These are phyloP conservation scores for Stegostoma tigrinum DNA, from an alignment of 2,113 vertebrate genomes.

Conservation along the genomic window DNA sequence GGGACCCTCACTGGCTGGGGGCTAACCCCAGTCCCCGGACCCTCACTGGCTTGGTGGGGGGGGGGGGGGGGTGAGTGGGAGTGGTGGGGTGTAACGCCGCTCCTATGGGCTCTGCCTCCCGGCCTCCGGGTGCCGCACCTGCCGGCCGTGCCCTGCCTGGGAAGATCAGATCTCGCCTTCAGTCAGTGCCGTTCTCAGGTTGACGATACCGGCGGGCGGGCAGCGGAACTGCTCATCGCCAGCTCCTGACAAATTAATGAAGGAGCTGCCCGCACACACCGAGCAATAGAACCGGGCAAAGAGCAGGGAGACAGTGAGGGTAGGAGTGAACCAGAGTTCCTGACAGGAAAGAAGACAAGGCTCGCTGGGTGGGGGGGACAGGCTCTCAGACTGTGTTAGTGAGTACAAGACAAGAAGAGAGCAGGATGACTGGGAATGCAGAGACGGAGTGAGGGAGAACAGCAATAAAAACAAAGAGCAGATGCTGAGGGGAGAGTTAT, in stretches of 20 bases:
- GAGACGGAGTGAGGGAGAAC: neutral
- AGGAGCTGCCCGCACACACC: slow-evolving; percentile 40
- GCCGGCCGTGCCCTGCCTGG: no score
- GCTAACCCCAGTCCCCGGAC: neutral
- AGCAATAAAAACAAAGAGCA: neutral
- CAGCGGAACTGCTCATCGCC: slow-evolving; percentile 38
- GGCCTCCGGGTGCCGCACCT: neutral
- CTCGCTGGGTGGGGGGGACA: neutral
- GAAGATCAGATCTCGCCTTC: neutral
- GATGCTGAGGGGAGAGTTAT: neutral
- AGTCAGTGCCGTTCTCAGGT: neutral
- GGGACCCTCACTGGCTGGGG: neutral
- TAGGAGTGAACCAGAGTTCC: neutral
- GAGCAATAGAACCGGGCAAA: slow-evolving; percentile 43
- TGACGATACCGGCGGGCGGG: neutral
- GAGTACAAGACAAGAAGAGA: neutral
- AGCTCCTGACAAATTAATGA: slow-evolving; percentile 33
- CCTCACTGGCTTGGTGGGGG: neutral
- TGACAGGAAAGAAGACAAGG: neutral
- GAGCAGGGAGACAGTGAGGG: slow-evolving; percentile 33
- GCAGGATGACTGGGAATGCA: neutral
- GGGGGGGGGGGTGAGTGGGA: no score
- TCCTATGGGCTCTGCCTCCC: no score
- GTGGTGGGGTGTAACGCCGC: no score
- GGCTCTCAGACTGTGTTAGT: no score